Evolutionary conservation across 2,797 vertebrate species (phyloP).

Genomic region (Epinephelus awoara): DNA sequence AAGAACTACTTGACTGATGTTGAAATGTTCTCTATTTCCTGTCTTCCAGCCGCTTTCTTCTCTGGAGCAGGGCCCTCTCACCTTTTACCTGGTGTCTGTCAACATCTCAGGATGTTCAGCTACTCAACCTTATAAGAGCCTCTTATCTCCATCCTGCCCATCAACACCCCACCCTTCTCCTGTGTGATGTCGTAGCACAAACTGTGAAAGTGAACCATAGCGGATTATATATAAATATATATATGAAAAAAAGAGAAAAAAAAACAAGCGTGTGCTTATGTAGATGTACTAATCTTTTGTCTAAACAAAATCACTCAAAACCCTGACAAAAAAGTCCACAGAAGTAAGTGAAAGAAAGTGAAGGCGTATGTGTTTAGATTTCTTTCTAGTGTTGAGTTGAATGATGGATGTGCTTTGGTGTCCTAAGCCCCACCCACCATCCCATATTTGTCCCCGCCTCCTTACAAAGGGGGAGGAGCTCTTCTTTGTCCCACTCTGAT

Average conservation of each 20-base stretch:
- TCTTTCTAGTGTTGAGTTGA: slow-evolving; percentile 90
- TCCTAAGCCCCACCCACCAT: slow-evolving; percentile 62
- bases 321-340: slow-evolving; percentile 71
- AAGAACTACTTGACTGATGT: background rate
- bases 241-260: slow-evolving; percentile 54
- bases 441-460: slow-evolving; percentile 65
- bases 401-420: slow-evolving; percentile 93
- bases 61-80: slow-evolving; percentile 64
- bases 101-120: slow-evolving; percentile 76
- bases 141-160: slow-evolving; percentile 84
- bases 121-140: slow-evolving; percentile 79
- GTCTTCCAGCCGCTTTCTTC: slow-evolving; percentile 66
- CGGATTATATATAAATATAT: slow-evolving; percentile 66
- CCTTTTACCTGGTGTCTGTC: slow-evolving; percentile 71
- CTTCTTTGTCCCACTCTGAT: slow-evolving; percentile 85
- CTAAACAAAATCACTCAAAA: slow-evolving; percentile 85
- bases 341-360: slow-evolving; percentile 73
- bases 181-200: slow-evolving; percentile 95
- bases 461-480: slow-evolving; percentile 81
- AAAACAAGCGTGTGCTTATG: slow-evolving; percentile 89
- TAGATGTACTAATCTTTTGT: slow-evolving; percentile 93
- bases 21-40: slow-evolving; percentile 30
- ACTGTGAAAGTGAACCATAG: slow-evolving; percentile 97
- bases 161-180: slow-evolving; percentile 83
- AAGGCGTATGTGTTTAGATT: slow-evolving; percentile 89